Conservation (phyloP, 1,140 invertebrate genomes). For the Ostrea edulis region DNA sequence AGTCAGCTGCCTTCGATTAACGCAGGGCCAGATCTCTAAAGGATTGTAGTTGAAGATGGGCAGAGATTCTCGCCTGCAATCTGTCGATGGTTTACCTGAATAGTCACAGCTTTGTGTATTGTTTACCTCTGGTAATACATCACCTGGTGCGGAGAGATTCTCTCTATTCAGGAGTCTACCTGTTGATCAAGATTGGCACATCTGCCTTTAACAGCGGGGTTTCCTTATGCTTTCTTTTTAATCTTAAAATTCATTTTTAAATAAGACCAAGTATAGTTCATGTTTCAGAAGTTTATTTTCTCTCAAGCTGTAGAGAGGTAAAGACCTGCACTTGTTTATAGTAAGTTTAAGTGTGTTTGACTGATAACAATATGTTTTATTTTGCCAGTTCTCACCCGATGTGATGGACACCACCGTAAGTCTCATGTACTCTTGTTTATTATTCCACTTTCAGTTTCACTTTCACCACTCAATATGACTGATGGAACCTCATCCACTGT, state of each 20-base stretch:
- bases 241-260: background rate
- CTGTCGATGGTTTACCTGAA: background rate
- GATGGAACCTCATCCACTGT: slow-evolving; percentile 12
- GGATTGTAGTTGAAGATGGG: background rate
- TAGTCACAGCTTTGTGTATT: slow-evolving; percentile 5
- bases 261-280: background rate
- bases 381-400: slow-evolving; percentile 51
- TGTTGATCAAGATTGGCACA: background rate
- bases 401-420: slow-evolving; percentile 52
- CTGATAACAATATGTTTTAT: slow-evolving; percentile 24
- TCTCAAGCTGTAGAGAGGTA: background rate
- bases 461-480: slow-evolving; percentile 4
- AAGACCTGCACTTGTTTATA: background rate
- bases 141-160: background rate
- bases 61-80: background rate
- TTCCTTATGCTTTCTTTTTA: background rate
- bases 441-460: slow-evolving; percentile 26
- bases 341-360: background rate
- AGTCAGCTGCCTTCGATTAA: background rate
- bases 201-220: background rate
- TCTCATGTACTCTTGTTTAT: slow-evolving; percentile 27
- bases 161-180: slow-evolving; percentile 5
- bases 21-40: background rate
- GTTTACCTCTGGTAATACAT: background rate
- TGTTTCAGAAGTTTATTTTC: background rate